Base-by-base conservation (phyloP, 2,888 invertebrate genomes). In the Adineta ricciae region DNA sequence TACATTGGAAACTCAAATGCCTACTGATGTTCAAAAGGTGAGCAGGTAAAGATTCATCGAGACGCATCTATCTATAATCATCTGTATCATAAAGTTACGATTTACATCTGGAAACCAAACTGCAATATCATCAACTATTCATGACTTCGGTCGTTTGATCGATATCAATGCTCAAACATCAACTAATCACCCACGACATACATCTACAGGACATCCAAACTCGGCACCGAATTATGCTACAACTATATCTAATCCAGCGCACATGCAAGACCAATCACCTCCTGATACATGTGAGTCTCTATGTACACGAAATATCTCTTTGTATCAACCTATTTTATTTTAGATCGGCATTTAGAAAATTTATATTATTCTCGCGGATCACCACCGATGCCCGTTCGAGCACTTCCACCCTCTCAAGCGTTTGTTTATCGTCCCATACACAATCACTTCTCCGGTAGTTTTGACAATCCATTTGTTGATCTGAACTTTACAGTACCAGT, bases 391-490 rank as follows among this genome's bases (percentile, higher is more conserved):
- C 41, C 5, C 11, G 11, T 11, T 46, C 5, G 41, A 41, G 9
- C 78, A n/a, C 78, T 24, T n/a, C 14, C 9, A n/a, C 41, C 41
- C 4, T n/a, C 38, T 36, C 36, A 38, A 38, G 9, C 38, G 3
- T 11, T 4, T 64, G 32, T 32, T 0, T 27, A 64, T 64, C 38
- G 24, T n/a, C 78, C 38, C 8, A 11, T 41, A 24, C 38, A 78
- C 1, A 78, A 78, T 78, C 41, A 24, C n/a, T 41, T 78, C 41
- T 41, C 38, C 4, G 78, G 78, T 9, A 78, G 41, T 41, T 7
- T n/a, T 7, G 78, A 21, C n/a, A 78, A 78, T 78, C 78, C 78
- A 78, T 78, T 78, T 78, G 78, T 41, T n/a, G 78, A 78, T 78
- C 78, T 78, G 24, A 78, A n/a, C 41, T 78, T 78, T 8, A 41